phyloP scores from a whole-genome alignment of 2,888 invertebrate genomes.

The Dasysyrphus tricinctus region DNA sequence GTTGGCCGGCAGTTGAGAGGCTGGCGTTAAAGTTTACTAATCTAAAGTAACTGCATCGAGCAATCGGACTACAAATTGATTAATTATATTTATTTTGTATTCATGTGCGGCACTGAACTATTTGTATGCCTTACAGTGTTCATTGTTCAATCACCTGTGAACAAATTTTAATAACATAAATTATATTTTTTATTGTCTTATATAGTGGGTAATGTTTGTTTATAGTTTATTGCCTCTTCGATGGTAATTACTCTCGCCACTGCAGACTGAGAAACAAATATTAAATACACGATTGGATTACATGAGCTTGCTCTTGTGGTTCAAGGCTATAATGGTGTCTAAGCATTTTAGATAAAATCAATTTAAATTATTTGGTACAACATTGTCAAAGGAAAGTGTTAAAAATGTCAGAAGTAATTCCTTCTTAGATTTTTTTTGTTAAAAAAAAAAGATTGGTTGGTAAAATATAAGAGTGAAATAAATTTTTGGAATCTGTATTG shows the following conservation, averaged over 20 bases:
- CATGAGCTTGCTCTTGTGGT: too few relatives aligned
- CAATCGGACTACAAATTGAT: slow-evolving; percentile 67
- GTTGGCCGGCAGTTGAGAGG: slow-evolving; percentile 22
- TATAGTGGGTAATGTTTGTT: background rate
- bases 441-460: too few relatives aligned
- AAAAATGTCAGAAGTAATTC: too few relatives aligned
- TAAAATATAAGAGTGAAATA: too few relatives aligned
- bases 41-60: slow-evolving; percentile 54
- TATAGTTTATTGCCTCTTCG: background rate
- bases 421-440: too few relatives aligned
- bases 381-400: too few relatives aligned
- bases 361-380: too few relatives aligned
- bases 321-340: too few relatives aligned
- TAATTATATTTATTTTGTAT: slow-evolving; percentile 63
- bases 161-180: slow-evolving; percentile 26
- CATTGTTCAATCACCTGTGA: slow-evolving; percentile 59
- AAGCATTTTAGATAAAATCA: too few relatives aligned
- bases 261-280: background rate
- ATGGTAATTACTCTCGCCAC: background rate
- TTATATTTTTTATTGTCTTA: background rate
- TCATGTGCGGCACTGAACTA: slow-evolving; percentile 9
- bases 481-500: too few relatives aligned
- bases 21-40: slow-evolving; percentile 40
- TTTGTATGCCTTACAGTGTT: background rate
- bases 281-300: too few relatives aligned